These are phyloP conservation scores for Metopia argyrocephala DNA, from an alignment of 2,888 invertebrate species.

Conservation along the genomic window DNA sequence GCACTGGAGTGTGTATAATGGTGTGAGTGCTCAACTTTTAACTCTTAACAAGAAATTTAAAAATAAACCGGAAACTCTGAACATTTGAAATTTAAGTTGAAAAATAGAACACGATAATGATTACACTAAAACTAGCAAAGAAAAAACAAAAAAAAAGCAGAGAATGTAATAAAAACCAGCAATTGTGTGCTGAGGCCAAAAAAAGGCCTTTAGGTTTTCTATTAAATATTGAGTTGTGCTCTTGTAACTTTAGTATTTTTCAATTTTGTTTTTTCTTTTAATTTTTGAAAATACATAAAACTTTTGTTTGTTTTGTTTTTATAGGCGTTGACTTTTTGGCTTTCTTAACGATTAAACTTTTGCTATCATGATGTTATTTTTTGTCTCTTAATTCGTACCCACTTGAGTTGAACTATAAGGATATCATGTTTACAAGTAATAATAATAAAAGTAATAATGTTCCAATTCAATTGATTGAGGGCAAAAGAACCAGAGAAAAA, in stretches of 20 bases:
- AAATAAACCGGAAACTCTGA: constrained; percentile 39
- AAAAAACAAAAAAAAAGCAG: constrained; percentile 7
- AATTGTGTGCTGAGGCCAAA: too few species aligned
- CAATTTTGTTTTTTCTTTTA: too few species aligned
- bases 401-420: neutral
- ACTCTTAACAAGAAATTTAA: constrained; percentile 28
- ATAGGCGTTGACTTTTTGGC: constrained; percentile 13
- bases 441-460: constrained; percentile 34
- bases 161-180: neutral
- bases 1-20: neutral
- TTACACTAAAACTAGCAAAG: constrained; percentile 30
- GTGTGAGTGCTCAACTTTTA: neutral
- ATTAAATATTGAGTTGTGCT: too few species aligned
- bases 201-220: too few species aligned
- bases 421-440: constrained; percentile 22
- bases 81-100: neutral
- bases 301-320: neutral
- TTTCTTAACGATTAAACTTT: neutral
- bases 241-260: too few species aligned
- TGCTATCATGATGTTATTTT: constrained; percentile 5
- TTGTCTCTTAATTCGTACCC: neutral
- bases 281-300: neutral
- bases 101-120: constrained; percentile 27
- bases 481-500: neutral
- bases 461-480: constrained; percentile 26